These are phyloP conservation scores for Helogale parvula DNA, from an alignment of 2,113 vertebrate genomes.

Conservation along the genomic window DNA sequence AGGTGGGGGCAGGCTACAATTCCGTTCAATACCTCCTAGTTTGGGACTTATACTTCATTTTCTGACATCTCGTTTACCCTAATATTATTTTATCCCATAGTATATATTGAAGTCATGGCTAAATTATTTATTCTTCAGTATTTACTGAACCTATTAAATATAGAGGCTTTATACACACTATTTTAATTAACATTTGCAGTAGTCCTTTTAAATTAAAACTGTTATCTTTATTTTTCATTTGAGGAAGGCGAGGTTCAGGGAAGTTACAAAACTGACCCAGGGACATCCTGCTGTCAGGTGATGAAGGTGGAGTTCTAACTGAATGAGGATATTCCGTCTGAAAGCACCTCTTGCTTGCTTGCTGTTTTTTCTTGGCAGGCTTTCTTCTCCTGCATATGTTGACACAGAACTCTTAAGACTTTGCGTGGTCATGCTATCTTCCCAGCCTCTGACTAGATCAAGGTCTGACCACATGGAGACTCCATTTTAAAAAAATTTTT, in stretches of 20 bases:
- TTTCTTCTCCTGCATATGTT: not conserved
- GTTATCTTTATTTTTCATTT: not conserved
- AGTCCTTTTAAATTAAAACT: not conserved
- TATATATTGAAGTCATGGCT: not conserved
- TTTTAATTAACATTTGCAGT: not conserved
- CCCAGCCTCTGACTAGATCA: not conserved
- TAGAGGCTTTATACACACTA: not conserved
- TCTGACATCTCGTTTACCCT: not conserved
- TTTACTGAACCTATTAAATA: not conserved
- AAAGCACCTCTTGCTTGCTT: not conserved
- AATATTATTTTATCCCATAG: not conserved
- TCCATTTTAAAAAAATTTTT: not conserved
- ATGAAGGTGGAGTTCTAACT: not conserved
- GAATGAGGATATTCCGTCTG: not conserved
- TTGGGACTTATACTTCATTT: not conserved
- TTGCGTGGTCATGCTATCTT: not conserved
- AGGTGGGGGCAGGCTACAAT: not conserved
- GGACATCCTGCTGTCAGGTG: not conserved
- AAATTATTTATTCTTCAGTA: constrained; percentile 37
- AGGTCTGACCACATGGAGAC: not conserved
- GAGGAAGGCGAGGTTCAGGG: not conserved
- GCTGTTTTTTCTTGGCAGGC: not conserved
- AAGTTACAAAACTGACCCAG: not conserved
- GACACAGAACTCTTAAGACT: not conserved
- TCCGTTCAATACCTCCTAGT: not conserved